These are phyloP conservation scores for Oxycera nigricornis DNA, from an alignment of 2,888 invertebrate species.

Conservation along the genomic window DNA sequence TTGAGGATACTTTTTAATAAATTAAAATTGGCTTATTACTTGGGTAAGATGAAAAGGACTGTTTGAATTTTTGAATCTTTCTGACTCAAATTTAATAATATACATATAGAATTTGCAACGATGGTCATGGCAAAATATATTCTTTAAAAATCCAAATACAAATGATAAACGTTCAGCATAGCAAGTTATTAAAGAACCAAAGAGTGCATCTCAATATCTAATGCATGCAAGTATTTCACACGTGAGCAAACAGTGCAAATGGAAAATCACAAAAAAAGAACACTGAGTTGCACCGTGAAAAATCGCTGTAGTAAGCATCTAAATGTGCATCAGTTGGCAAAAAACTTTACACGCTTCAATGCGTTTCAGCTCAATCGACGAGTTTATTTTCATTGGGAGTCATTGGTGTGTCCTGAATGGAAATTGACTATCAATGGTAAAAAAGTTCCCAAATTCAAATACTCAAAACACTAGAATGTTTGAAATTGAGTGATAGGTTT, in stretches of 20 bases:
- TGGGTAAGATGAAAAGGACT: neutral
- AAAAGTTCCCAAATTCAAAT: too few species aligned
- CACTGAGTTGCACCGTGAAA: neutral
- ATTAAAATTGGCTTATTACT: slow-evolving; percentile 37
- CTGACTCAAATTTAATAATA: too few species aligned
- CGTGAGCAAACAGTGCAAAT: neutral
- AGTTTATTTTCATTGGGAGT: neutral
- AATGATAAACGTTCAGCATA: too few species aligned
- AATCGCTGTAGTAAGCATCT: neutral
- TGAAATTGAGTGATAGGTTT: too few species aligned
- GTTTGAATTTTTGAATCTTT: too few species aligned
- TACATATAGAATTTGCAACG: too few species aligned
- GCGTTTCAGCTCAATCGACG: slow-evolving; percentile 3
- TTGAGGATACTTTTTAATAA: slow-evolving; percentile 34
- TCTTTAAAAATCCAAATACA: too few species aligned
- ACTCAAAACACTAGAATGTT: too few species aligned
- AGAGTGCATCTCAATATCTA: too few species aligned
- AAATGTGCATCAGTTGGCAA: neutral
- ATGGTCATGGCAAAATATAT: too few species aligned
- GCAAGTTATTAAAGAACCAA: too few species aligned
- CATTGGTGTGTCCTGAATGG: neutral
- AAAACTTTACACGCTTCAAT: slow-evolving; percentile 18
- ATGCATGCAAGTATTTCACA: slow-evolving; percentile 12
- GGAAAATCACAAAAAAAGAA: neutral
- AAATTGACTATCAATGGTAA: neutral